Evolutionary conservation across 2,113 vertebrate genomes (phyloP).

Genomic region (Pheucticus melanocephalus): DNA sequence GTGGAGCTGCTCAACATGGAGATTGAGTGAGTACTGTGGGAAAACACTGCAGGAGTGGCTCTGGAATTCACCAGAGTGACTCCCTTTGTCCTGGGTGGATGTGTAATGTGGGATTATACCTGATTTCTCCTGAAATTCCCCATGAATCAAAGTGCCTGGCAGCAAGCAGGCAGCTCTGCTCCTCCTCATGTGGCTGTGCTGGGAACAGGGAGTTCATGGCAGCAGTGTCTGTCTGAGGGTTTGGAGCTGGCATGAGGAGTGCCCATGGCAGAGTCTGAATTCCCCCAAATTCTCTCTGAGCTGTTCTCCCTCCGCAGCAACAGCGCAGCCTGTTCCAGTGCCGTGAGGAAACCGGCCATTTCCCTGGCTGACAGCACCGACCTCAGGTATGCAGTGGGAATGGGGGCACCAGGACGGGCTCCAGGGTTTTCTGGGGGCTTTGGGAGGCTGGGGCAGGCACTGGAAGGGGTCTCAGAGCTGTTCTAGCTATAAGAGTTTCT

Average conservation of each 20-base stretch:
- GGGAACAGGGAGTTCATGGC: not conserved
- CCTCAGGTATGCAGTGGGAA: conserved; percentile 67
- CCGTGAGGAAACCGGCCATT: conserved; percentile 95
- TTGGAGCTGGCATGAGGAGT: fast-evolving
- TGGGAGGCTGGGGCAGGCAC: not conserved
- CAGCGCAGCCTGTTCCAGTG: conserved; percentile 94
- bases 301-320: conserved; percentile 76
- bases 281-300: not conserved
- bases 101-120: fast-evolving
- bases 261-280: fast-evolving
- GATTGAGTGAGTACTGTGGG: conserved; percentile 84
- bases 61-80: not conserved
- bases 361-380: conserved; percentile 98
- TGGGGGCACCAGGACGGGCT: fast-evolving
- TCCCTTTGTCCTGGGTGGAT: fast-evolving
- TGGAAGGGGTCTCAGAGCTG: not conserved
- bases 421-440: not conserved
- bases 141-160: not conserved
- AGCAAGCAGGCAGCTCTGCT: not conserved
- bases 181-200: not conserved
- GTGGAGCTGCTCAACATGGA: conserved; percentile 99
- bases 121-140: not conserved
- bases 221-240: not conserved
- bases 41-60: not conserved
- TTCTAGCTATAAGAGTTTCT: not conserved